Conservation (phyloP, 35 echinoderm and acorn worm species). For the Eucidaris tribuloides region DNA sequence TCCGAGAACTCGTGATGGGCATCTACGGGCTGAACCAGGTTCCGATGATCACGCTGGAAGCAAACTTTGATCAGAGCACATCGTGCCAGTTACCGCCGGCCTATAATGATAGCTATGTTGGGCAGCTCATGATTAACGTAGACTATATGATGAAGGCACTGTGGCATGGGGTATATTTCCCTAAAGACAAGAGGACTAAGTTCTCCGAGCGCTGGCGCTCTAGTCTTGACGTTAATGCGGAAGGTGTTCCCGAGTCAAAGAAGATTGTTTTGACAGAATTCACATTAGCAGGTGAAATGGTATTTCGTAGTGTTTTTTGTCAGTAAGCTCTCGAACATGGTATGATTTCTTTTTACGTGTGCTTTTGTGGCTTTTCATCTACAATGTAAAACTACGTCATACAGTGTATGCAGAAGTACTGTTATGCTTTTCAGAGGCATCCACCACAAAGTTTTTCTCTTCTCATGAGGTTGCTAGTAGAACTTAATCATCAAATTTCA, state of each 20-base stretch:
- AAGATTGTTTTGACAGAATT: constrained; percentile 90
- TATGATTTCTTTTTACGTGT: too few relatives aligned
- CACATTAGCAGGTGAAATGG: constrained; percentile 77
- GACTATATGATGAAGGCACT: constrained; percentile 98
- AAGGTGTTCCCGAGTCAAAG: constrained; percentile 82
- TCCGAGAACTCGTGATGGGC: constrained; percentile 89
- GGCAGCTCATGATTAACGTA: constrained; percentile 79
- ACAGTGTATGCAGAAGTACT: too few relatives aligned
- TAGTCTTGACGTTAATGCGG: constrained; percentile 78
- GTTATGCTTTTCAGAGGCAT: too few relatives aligned
- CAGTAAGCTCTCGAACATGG: too few relatives aligned
- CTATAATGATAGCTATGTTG: constrained; percentile 77
- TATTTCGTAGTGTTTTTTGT: too few relatives aligned
- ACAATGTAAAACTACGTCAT: too few relatives aligned
- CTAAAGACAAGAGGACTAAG: constrained; percentile 85
- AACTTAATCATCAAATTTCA: too few relatives aligned
- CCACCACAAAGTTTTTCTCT: too few relatives aligned
- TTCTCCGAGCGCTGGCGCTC: constrained; percentile 96
- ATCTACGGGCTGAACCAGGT: constrained; percentile 86
- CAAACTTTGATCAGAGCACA: constrained; percentile 85
- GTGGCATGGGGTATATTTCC: constrained; percentile 93
- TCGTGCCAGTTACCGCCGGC: constrained; percentile 86
- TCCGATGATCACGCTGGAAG: constrained; percentile 64
- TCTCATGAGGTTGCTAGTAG: too few relatives aligned
- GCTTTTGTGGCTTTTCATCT: too few relatives aligned